Base-by-base conservation (phyloP, 2,797 vertebrate species). In the Paedocypris micromegethes region DNA sequence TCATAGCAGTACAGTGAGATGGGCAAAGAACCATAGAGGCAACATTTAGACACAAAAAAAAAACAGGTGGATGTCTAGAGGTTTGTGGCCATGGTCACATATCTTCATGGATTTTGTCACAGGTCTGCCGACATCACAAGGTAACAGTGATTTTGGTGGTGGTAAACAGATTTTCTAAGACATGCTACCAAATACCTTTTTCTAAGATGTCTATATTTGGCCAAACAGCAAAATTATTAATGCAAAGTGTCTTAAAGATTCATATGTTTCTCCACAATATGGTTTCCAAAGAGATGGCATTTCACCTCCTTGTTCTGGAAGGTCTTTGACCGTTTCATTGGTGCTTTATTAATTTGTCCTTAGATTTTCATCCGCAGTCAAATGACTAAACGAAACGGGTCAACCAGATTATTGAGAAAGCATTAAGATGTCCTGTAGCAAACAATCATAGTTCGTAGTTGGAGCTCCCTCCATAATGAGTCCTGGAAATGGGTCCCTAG, bases 221-320 rank as follows among this genome's bases (percentile, higher is more conserved):
- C n/a, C n/a, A n/a, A n/a, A n/a, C n/a, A n/a, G n/a, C n/a, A n/a
- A n/a, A n/a, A n/a, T n/a, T n/a, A n/a, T n/a, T n/a, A n/a, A n/a
- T n/a, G n/a, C n/a, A n/a, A n/a, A n/a, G n/a, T n/a, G n/a, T n/a
- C n/a, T n/a, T n/a, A n/a, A n/a, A n/a, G n/a, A n/a, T n/a, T n/a
- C n/a, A n/a, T n/a, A n/a, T n/a, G n/a, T n/a, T n/a, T n/a, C n/a
- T n/a, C n/a, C n/a, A n/a, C n/a, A n/a, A n/a, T n/a, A n/a, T n/a
- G n/a, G n/a, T n/a, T n/a, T n/a, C n/a, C n/a, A n/a, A n/a, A n/a
- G n/a, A n/a, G n/a, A n/a, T n/a, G n/a, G n/a, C n/a, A 38, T 9
- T 53, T 53, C n/a, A 53, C 51, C 51, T 53, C 51, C 8, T 6
- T 9, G n/a, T 53, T 53, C 51, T 53, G 51, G 51, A 53, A 53